Conservation (phyloP, 2,113 vertebrate genomes). For the Rhadina sibilatrix region DNA sequence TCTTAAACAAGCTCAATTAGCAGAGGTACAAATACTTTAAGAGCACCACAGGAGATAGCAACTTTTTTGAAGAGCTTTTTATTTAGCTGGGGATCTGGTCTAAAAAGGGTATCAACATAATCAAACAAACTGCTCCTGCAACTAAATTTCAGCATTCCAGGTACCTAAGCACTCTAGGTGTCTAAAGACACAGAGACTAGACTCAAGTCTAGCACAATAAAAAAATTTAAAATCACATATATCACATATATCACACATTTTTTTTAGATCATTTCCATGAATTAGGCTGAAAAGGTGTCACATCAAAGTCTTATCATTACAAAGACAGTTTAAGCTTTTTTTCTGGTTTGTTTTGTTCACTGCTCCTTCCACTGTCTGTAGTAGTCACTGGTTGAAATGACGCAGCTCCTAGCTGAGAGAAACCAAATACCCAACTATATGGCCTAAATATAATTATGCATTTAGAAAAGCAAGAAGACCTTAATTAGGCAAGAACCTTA, state of each 20-base stretch:
- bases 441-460: neutral
- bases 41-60: neutral
- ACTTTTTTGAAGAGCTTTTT: neutral
- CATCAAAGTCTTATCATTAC: neutral
- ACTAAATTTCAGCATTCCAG: neutral
- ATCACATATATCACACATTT: too few relatives aligned
- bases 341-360: neutral
- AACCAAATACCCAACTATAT: neutral
- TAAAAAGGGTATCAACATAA: neutral
- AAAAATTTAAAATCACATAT: neutral
- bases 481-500: neutral
- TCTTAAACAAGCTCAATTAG: neutral
- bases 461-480: neutral
- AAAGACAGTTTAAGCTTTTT: neutral
- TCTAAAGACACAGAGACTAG: neutral
- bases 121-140: neutral
- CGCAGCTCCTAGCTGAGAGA: neutral
- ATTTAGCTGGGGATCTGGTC: neutral
- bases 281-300: neutral
- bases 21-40: neutral
- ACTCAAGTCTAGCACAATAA: neutral
- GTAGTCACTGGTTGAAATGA: neutral
- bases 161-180: neutral
- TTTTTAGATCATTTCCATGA: neutral
- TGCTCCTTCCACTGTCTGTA: neutral